These are phyloP conservation scores for Circaetus cinerascens DNA, from an alignment of 2,113 vertebrate species.

Conservation along the genomic window DNA sequence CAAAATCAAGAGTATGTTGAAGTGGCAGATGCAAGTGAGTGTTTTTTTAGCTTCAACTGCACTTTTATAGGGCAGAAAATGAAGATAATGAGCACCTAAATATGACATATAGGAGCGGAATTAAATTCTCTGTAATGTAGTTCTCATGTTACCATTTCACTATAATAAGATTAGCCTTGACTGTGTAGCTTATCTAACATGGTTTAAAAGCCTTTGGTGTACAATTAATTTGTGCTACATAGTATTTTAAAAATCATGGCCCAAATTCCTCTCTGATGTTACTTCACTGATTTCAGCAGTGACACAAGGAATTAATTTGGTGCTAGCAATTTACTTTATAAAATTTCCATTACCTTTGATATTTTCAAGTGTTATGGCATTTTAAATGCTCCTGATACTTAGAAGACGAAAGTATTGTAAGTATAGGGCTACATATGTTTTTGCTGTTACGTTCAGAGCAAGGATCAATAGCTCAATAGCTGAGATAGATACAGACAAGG, in stretches of 20 bases:
- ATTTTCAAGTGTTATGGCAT: neutral
- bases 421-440: neutral
- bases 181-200: neutral
- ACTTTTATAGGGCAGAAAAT: constrained; percentile 1
- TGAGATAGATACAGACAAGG: neutral
- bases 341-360: neutral
- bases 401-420: neutral
- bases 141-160: neutral
- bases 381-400: neutral
- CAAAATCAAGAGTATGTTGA: neutral
- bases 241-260: neutral
- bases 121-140: constrained; percentile 11
- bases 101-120: neutral
- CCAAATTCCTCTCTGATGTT: neutral
- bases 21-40: neutral
- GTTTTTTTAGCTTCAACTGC: constrained; percentile 18
- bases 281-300: neutral
- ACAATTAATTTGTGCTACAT: neutral
- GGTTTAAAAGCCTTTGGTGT: neutral
- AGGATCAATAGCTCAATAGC: neutral
- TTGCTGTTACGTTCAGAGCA: neutral
- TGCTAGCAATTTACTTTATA: neutral
- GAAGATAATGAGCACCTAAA: neutral
- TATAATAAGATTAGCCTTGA: constrained; percentile 10
- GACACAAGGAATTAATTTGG: neutral